A percentile compares a stretch with the other conserved stretches of the same genome.
These are phyloP conservation scores for Casuarius casuarius DNA, from an alignment of 2,113 vertebrate genomes.

Conservation along the genomic window DNA sequence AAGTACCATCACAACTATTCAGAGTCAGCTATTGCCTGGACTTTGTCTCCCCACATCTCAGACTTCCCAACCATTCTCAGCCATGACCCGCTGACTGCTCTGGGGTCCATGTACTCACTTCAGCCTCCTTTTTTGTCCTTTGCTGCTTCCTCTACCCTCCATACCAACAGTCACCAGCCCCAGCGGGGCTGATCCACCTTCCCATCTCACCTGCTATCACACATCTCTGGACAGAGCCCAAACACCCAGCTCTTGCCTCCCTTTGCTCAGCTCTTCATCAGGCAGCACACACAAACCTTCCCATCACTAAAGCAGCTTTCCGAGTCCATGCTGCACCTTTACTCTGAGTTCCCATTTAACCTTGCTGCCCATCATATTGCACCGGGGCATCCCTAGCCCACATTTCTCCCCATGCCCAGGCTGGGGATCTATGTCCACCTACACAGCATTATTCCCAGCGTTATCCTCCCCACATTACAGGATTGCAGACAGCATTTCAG, in stretches of 20 bases:
- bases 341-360: neutral
- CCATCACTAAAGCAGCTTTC: neutral
- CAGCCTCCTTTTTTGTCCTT: neutral
- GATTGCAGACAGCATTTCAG: neutral
- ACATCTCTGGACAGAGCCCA: neutral
- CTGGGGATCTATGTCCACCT: neutral
- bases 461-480: neutral
- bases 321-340: neutral
- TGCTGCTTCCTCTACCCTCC: neutral
- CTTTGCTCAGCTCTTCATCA: neutral
- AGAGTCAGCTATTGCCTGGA: neutral
- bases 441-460: neutral
- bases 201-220: neutral
- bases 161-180: neutral
- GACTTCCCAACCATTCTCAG: neutral
- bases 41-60: neutral
- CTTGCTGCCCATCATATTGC: neutral
- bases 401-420: neutral
- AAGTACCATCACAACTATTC: neutral
- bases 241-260: neutral
- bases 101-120: neutral
- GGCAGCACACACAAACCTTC: neutral
- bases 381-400: neutral
- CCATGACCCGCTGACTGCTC: neutral
- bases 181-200: neutral